Base-by-base conservation (phyloP, 2,113 vertebrate genomes). In the Anhinga anhinga region DNA sequence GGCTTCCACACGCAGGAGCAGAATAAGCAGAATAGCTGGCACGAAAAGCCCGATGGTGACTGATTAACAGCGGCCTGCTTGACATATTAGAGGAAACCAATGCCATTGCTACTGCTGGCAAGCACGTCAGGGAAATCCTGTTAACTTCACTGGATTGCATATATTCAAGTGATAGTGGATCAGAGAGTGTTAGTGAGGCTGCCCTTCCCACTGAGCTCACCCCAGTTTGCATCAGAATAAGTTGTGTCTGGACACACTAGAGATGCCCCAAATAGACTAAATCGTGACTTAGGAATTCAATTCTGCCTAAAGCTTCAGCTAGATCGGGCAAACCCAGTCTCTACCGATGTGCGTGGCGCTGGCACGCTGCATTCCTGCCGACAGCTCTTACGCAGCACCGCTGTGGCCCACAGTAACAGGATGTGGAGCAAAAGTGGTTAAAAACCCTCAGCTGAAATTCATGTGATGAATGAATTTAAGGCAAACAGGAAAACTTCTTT, bases 51-150 rank as follows among this genome's bases (percentile, higher is more conserved):
- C 1, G 0, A 11, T 0, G 2, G 36, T 70, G 90, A 85, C 63
- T 80, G 95, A 96, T 82, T 83, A 86, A 79, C 85, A 92, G 74
- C 3, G 10, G 86, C 89, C 91, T 56, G n/a, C 66, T 44, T 82
- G 78, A 70, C 62, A 45, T 45, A 15, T 26, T 40, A 77, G 82
- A 93, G 93, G 92, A 94, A 93, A 88, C 93, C 87, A 14, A 20
- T 79, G 67, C 92, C 90, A 82, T 4, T 86, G 78, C 78, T 85
- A 30, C 71, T 55, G 52, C 82, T 94, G 95, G 49, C 95, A 92
- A 77, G 79, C 21, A 1, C 15, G 2, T 34, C 90, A 45, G 84
- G 93, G 95, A 96, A 96, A 93, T 90, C 96, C 96, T 95, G 90
- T 79, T 65, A 90, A 34, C 84, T 65, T 67, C 87, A 3, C 55